phyloP scores from a whole-genome alignment of 2,888 invertebrate species.

The Meliscaeva auricollis region DNA sequence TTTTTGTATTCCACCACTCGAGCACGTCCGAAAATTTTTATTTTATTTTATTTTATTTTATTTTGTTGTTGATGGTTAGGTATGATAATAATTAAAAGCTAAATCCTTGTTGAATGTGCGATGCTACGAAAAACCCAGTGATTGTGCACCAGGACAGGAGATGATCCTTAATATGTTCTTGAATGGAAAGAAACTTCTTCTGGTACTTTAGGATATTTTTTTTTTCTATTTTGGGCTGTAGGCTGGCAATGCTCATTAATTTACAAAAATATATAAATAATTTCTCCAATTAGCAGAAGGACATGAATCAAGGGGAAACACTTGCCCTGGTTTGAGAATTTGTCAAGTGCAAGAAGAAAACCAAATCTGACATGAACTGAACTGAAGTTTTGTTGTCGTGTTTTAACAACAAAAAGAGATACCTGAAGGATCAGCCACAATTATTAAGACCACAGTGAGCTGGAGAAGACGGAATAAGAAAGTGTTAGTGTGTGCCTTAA shows the following conservation, averaged over 20 bases:
- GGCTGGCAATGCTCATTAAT: slow-evolving; percentile 67
- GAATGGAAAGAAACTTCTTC: slow-evolving; percentile 36
- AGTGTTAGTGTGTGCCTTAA: neutral
- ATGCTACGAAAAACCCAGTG: slow-evolving; percentile 28
- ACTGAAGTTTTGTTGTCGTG: neutral
- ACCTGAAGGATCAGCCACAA: neutral
- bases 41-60: slow-evolving; percentile 60
- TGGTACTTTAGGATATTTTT: slow-evolving; percentile 18
- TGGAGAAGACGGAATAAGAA: no score
- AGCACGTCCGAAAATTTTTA: slow-evolving; percentile 77
- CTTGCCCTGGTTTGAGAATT: slow-evolving; percentile 65
- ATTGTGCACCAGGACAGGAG: neutral
- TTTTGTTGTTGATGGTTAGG: slow-evolving; percentile 46
- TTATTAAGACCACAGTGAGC: neutral
- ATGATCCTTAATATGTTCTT: slow-evolving; percentile 57
- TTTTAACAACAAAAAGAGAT: neutral
- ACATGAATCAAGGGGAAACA: slow-evolving; percentile 43
- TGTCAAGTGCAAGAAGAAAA: slow-evolving; percentile 15
- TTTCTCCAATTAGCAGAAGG: slow-evolving; percentile 70
- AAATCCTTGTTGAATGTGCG: slow-evolving; percentile 58
- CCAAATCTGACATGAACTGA: slow-evolving; percentile 15
- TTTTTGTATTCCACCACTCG: slow-evolving; percentile 77
- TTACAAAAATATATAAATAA: slow-evolving; percentile 59
- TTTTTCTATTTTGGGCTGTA: slow-evolving; percentile 2
- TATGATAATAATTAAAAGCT: slow-evolving; percentile 67